These are phyloP conservation scores for Arrhopalites spinosus DNA, from an alignment of 2,888 invertebrate species.

Conservation along the genomic window DNA sequence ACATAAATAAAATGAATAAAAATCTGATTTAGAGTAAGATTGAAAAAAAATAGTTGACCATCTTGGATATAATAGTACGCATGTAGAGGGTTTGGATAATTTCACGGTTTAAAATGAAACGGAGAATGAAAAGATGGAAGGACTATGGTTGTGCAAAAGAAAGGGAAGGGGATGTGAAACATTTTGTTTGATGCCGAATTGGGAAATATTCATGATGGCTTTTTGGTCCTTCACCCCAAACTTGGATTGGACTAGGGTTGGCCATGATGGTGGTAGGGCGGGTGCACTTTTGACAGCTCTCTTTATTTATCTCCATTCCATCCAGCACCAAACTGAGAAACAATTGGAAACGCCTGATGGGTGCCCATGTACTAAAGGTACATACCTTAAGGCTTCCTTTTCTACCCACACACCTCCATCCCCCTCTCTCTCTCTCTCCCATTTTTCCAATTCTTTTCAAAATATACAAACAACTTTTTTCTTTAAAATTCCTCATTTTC, in stretches of 20 bases:
- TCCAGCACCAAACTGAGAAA: conserved; percentile 20
- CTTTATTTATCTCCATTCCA: conserved; percentile 19
- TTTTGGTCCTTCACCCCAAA: conserved; percentile 31
- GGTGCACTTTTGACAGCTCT: conserved; percentile 40
- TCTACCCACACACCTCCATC: background rate
- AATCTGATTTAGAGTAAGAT: too few relatives aligned
- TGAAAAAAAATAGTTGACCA: too few relatives aligned
- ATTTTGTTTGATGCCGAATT: conserved; percentile 20
- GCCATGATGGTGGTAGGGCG: conserved; percentile 43
- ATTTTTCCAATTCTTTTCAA: background rate
- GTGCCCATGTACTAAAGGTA: conserved; percentile 16
- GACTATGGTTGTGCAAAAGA: too few relatives aligned
- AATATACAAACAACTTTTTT: too few relatives aligned
- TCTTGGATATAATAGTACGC: too few relatives aligned
- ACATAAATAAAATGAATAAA: too few relatives aligned
- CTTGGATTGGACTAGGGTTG: conserved; percentile 35
- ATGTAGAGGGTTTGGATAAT: too few relatives aligned
- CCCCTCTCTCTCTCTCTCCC: background rate
- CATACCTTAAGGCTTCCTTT: too few relatives aligned
- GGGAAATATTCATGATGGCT: conserved; percentile 6
- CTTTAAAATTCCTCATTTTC: too few relatives aligned
- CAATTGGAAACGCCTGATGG: conserved; percentile 36
- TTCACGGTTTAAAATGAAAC: too few relatives aligned
- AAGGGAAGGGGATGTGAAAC: background rate
- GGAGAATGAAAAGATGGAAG: too few relatives aligned